Conservation (phyloP, 2,888 invertebrate species). For the Drepanosiphum platanoidis region DNA sequence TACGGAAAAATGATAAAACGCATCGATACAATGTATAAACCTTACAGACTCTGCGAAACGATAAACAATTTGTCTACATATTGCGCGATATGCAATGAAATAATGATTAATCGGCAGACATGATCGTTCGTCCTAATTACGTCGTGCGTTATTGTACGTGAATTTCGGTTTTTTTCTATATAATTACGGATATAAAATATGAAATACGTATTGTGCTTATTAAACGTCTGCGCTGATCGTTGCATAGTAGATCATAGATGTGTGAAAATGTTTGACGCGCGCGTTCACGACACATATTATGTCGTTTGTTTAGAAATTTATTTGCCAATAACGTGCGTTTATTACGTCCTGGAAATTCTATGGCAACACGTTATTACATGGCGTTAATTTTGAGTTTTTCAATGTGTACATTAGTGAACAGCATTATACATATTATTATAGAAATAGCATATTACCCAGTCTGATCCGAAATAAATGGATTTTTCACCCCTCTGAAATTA, state of each 20-base stretch:
- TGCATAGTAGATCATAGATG: background rate
- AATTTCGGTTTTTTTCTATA: too few species aligned
- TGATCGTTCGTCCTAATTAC: too few species aligned
- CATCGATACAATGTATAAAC: too few species aligned
- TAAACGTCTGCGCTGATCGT: background rate
- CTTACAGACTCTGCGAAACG: too few species aligned
- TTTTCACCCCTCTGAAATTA: background rate
- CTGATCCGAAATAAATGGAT: background rate
- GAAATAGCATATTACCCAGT: background rate
- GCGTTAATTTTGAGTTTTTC: background rate
- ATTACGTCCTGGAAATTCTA: background rate
- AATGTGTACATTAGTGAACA: too few species aligned
- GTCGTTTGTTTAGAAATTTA: background rate
- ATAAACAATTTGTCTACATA: too few species aligned
- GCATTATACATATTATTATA: background rate
- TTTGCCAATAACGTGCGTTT: background rate
- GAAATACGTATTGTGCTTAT: background rate
- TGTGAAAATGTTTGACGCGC: background rate
- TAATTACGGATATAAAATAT: too few species aligned
- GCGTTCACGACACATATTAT: background rate
- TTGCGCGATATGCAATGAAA: too few species aligned
- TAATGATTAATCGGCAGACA: too few species aligned
- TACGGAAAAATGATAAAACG: too few species aligned
- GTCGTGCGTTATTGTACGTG: too few species aligned
- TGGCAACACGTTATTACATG: background rate